A percentile compares a stretch with the other conserved stretches of the same genome.
These are phyloP conservation scores for Pammene fasciana DNA, from an alignment of 2,888 invertebrate species.

Conservation along the genomic window DNA sequence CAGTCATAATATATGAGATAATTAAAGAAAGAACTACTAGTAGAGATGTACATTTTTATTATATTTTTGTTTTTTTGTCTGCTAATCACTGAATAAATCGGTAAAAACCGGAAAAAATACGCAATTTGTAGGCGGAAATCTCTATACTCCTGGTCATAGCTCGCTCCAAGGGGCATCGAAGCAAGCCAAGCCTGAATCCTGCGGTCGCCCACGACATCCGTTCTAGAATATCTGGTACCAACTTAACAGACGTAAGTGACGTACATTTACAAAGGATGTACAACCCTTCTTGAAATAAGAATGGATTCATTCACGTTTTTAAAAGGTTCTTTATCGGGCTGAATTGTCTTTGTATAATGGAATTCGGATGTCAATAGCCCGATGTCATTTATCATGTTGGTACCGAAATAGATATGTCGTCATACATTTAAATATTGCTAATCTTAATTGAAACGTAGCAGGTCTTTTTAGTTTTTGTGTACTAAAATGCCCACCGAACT, in stretches of 20 bases:
- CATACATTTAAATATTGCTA: background rate
- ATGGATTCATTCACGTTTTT: constrained; percentile 29
- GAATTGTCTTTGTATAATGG: constrained; percentile 1
- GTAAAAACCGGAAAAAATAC: constrained; percentile 5
- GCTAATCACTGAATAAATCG: background rate
- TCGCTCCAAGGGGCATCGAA: constrained; percentile 28
- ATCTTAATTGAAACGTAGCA: background rate
- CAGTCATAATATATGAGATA: no score
- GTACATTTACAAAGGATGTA: background rate
- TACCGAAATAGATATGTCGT: background rate
- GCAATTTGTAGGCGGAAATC: constrained; percentile 18
- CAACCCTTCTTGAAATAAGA: background rate
- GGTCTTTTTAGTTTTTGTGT: background rate
- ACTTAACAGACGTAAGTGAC: background rate
- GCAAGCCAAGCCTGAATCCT: constrained; percentile 49
- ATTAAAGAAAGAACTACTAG: no score
- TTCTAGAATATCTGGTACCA: background rate
- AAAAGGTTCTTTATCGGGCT: constrained; percentile 42
- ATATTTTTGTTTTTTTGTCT: no score
- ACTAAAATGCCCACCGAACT: background rate
- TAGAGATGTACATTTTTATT: no score
- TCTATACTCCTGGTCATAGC: constrained; percentile 5
- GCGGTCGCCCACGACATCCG: constrained; percentile 45
- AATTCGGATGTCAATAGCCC: constrained; percentile 19
- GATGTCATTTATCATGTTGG: background rate